Percentiles rank a stretch among this genome's conserved stretches.
These are phyloP conservation scores for Apolygus lucorum DNA, from an alignment of 1,140 invertebrate genomes.

Conservation along the genomic window DNA sequence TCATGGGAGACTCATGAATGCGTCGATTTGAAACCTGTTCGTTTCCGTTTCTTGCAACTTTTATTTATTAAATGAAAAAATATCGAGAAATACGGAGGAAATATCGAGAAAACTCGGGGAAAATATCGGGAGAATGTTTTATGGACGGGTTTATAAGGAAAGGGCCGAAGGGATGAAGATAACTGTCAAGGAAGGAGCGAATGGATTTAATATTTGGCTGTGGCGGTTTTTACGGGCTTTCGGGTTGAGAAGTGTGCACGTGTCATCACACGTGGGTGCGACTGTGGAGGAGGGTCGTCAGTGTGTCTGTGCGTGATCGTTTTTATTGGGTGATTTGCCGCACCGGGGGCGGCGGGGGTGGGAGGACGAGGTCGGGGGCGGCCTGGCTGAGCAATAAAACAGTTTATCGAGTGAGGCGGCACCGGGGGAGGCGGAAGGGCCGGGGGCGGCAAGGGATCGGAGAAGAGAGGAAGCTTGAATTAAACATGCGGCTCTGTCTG, in stretches of 20 bases:
- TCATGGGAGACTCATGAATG: no score
- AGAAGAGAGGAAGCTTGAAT: slow-evolving; percentile 11
- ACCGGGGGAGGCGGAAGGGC: neutral
- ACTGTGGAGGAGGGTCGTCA: slow-evolving; percentile 6
- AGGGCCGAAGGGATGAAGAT: neutral
- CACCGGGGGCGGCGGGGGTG: no score
- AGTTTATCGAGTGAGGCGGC: slow-evolving; percentile 20
- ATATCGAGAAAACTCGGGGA: no score
- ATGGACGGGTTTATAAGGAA: no score
- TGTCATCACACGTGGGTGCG: neutral
- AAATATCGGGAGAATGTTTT: no score
- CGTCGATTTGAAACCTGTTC: no score
- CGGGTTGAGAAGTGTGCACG: neutral
- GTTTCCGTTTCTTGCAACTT: no score
- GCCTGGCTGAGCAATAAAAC: slow-evolving; percentile 24
- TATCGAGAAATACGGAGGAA: no score
- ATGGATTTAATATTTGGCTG: slow-evolving; percentile 8
- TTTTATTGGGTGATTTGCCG: slow-evolving; percentile 23
- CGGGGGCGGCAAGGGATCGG: neutral
- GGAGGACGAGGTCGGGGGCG: slow-evolving; percentile 7
- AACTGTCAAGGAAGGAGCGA: slow-evolving; percentile 7
- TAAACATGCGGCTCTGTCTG: slow-evolving; percentile 22
- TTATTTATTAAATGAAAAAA: no score
- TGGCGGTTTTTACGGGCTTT: slow-evolving; percentile 5
- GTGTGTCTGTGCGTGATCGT: slow-evolving; percentile 5